Evolutionary conservation across 2,797 vertebrate genomes (phyloP).

Genomic region (Atherinosoma microstoma): DNA sequence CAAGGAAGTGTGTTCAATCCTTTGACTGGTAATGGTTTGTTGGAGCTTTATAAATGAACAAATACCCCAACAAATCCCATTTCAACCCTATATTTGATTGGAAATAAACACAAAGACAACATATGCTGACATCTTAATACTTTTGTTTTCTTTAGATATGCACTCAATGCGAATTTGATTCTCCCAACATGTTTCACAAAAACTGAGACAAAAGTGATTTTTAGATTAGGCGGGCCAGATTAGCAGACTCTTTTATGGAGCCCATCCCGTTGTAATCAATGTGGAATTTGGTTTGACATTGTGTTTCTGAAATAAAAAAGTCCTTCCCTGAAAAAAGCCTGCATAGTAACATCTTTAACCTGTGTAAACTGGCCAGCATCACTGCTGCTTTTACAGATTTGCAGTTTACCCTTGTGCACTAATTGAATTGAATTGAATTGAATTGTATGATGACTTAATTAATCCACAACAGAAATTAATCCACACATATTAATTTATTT

Average conservation of each 20-base stretch:
- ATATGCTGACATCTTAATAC: no score
- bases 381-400: not conserved
- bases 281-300: not conserved
- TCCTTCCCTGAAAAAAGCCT: not conserved
- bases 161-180: no score
- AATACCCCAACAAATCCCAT: no score
- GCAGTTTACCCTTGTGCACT: not conserved
- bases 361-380: no score
- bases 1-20: no score
- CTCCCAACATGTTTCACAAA: no score
- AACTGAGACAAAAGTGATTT: not conserved
- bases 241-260: not conserved
- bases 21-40: no score
- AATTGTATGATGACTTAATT: not conserved
- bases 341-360: not conserved
- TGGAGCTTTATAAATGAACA: no score
- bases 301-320: not conserved
- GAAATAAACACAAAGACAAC: no score
- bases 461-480: not conserved
- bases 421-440: not conserved
- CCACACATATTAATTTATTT: not conserved
- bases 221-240: not conserved
- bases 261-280: not conserved
- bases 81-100: no score
- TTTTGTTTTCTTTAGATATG: no score